These are phyloP conservation scores for Zaprionus obscuricornis DNA, from an alignment of 2,888 invertebrate species.

Conservation along the genomic window DNA sequence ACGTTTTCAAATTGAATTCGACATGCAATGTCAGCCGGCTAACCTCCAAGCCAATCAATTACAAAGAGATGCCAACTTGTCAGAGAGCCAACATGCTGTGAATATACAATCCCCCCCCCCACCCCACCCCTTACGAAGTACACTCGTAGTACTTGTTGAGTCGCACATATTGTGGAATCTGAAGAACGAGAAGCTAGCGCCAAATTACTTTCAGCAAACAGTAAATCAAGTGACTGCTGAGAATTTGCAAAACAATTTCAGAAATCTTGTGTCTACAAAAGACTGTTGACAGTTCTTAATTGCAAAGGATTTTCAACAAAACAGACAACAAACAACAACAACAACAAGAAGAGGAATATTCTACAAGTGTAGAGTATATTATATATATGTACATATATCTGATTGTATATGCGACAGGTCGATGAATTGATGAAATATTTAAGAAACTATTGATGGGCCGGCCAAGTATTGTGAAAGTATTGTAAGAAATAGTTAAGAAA, in stretches of 20 bases:
- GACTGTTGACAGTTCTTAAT: conserved; percentile 78
- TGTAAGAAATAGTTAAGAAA: no score
- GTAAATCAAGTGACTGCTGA: conserved; percentile 68
- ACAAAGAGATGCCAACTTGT: conserved; percentile 77
- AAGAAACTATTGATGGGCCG: no score
- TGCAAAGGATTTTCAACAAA: conserved; percentile 59
- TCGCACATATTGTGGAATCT: conserved; percentile 38
- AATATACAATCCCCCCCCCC: no score
- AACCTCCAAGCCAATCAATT: conserved; percentile 72
- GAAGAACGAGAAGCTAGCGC: conserved; percentile 60
- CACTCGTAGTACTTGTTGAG: no score
- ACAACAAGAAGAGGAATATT: no score
- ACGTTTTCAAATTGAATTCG: conserved; percentile 55
- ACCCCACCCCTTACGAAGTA: no score
- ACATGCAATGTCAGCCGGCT: conserved; percentile 69
- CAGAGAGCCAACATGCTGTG: conserved; percentile 58
- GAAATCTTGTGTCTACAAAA: conserved; percentile 72
- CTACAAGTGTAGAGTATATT: no score
- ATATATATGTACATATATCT: no score
- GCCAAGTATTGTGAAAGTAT: no score
- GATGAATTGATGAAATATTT: no score
- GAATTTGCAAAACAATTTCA: conserved; percentile 61
- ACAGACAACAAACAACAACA: background rate
- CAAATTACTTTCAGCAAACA: conserved; percentile 76
- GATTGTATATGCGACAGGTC: no score